phyloP scores from a whole-genome alignment of 2,113 vertebrate species.

The Gavia stellata region DNA sequence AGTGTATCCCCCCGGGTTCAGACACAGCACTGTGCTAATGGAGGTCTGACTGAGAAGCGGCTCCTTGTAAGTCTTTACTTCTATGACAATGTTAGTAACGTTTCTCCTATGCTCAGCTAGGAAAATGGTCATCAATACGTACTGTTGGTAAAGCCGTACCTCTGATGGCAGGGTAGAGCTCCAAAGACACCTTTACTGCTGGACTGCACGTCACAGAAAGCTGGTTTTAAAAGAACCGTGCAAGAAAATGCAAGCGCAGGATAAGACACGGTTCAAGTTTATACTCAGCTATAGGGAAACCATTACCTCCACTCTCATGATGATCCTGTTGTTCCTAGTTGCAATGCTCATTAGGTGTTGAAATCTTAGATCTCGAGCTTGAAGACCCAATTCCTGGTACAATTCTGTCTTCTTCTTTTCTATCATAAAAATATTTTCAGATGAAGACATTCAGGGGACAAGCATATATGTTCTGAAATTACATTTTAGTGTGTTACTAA shows the following conservation, averaged over 20 bases:
- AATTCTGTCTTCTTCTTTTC: slow-evolving; percentile 96
- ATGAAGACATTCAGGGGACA: neutral
- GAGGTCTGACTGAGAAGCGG: neutral
- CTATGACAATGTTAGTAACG: rapidly evolving
- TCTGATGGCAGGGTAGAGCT: neutral
- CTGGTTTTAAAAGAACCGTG: neutral
- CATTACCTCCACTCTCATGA: slow-evolving; percentile 92
- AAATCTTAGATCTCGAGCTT: slow-evolving; percentile 93
- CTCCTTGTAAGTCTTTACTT: neutral
- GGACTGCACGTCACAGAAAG: rapidly evolving
- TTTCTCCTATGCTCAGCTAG: neutral
- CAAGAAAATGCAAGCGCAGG: neutral
- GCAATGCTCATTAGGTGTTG: slow-evolving; percentile 89
- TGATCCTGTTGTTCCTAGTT: slow-evolving; percentile 89
- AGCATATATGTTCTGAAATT: rapidly evolving
- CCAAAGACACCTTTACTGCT: neutral
- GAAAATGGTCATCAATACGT: neutral
- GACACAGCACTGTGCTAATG: neutral
- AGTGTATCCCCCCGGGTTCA: neutral
- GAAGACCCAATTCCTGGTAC: slow-evolving; percentile 91
- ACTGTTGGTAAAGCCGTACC: rapidly evolving
- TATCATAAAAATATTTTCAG: slow-evolving; percentile 38
- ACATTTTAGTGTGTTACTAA: neutral
- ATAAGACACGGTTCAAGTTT: neutral
- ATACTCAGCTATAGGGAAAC: neutral